A percentile compares a stretch with the other conserved stretches of the same genome.
Evolutionary conservation across 2,113 vertebrate species (phyloP).

Genomic region (Dasyornis broadbenti): DNA sequence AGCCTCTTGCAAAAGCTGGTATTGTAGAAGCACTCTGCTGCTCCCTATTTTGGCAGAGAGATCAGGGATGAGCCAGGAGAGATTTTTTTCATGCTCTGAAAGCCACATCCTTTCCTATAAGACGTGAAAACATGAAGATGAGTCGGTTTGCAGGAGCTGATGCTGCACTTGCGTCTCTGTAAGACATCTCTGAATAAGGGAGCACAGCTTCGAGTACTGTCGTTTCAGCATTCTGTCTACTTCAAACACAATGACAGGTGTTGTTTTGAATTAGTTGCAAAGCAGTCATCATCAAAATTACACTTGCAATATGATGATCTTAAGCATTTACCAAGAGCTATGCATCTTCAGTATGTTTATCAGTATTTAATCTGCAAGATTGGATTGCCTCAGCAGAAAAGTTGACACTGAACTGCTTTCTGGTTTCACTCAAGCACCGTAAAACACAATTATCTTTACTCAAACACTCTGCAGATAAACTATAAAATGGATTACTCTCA

Average conservation of each 20-base stretch:
- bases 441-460: not conserved
- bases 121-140: fast-evolving
- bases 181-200: not conserved
- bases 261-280: constrained; percentile 25
- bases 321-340: not conserved
- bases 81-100: not conserved
- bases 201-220: not conserved
- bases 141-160: not conserved
- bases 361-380: not conserved
- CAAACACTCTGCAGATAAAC: not conserved
- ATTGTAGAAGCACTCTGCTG: not conserved
- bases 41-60: not conserved
- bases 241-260: constrained; percentile 27
- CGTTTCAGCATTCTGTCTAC: not conserved
- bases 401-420: not conserved
- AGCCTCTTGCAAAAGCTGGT: not conserved
- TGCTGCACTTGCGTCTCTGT: not conserved
- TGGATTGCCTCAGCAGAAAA: not conserved
- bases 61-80: not conserved
- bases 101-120: not conserved
- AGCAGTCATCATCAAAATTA: not conserved
- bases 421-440: not conserved
- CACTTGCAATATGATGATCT: not conserved
- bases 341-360: not conserved
- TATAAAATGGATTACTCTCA: not conserved